These are phyloP conservation scores for Brachyhypopomus occidentalis DNA, from an alignment of 2,113 vertebrate species.

Conservation along the genomic window DNA sequence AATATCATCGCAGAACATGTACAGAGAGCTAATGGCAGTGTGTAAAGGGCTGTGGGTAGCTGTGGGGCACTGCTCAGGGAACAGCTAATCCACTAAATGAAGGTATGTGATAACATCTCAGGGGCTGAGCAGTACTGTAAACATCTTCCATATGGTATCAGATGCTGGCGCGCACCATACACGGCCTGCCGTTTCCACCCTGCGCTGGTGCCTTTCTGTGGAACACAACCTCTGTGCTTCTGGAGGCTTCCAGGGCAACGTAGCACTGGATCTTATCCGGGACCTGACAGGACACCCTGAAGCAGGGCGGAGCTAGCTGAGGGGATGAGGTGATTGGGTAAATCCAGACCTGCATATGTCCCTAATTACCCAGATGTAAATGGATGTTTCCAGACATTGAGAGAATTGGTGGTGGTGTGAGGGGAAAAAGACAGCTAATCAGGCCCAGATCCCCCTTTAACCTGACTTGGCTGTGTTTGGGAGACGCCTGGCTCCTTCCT, in stretches of 20 bases:
- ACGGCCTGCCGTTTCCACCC: constrained; percentile 7
- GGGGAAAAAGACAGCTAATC: constrained; percentile 64
- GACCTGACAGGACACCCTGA: constrained; percentile 60
- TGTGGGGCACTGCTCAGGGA: constrained; percentile 49
- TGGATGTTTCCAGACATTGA: constrained; percentile 61
- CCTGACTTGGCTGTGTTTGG: constrained; percentile 21
- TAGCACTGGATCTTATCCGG: constrained; percentile 60
- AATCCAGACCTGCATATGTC: constrained; percentile 69
- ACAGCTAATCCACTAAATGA: constrained; percentile 54
- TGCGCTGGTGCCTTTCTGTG: constrained; percentile 61
- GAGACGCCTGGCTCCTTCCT: constrained; percentile 26
- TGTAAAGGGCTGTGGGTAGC: constrained; percentile 4
- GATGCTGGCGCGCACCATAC: constrained; percentile 15
- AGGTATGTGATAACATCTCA: constrained; percentile 63
- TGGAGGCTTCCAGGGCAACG: constrained; percentile 49
- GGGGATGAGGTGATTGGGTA: constrained; percentile 47
- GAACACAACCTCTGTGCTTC: constrained; percentile 48
- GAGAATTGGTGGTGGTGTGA: constrained; percentile 58
- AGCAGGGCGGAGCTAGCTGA: constrained; percentile 34
- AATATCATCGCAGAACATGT: constrained; percentile 12
- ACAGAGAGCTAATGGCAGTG: constrained; percentile 29
- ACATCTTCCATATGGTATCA: constrained; percentile 67
- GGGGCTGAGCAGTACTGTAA: constrained; percentile 57
- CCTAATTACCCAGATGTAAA: constrained; percentile 72
- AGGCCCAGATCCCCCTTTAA: constrained; percentile 65